These are phyloP conservation scores for Mizuhopecten yessoensis DNA, from an alignment of 1,140 invertebrate genomes.

Conservation along the genomic window DNA sequence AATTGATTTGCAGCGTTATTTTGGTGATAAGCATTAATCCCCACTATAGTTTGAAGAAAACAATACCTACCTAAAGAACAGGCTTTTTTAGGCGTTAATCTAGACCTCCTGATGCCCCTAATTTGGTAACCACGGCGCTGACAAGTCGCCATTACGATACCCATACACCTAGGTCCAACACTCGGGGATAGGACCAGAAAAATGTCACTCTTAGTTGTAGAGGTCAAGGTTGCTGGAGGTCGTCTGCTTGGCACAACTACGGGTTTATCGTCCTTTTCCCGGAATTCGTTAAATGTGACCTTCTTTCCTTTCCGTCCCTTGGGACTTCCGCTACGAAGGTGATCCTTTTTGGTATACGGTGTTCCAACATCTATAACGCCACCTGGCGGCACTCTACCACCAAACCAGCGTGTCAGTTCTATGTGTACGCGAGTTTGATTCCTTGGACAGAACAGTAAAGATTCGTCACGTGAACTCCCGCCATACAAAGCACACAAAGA, in stretches of 20 bases:
- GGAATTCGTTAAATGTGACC: slow-evolving; percentile 62
- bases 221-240: slow-evolving; percentile 77
- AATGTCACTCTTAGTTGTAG: slow-evolving; percentile 76
- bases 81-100: slow-evolving; percentile 73
- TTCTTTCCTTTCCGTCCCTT: slow-evolving; percentile 69
- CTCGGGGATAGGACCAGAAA: slow-evolving; percentile 78
- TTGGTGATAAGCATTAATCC: too few relatives aligned
- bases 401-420: slow-evolving; percentile 80
- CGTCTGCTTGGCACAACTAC: slow-evolving; percentile 52
- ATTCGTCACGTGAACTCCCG: slow-evolving; percentile 74
- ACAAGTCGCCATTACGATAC: slow-evolving; percentile 75
- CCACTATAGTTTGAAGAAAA: too few relatives aligned
- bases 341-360: slow-evolving; percentile 72
- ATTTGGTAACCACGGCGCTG: slow-evolving; percentile 79
- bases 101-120: slow-evolving; percentile 72
- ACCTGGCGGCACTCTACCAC: slow-evolving; percentile 76
- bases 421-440: slow-evolving; percentile 71
- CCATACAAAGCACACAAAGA: slow-evolving; percentile 81
- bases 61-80: slow-evolving; percentile 72
- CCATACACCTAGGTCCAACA: slow-evolving; percentile 73
- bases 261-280: slow-evolving; percentile 46
- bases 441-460: slow-evolving; percentile 77
- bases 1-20: too few relatives aligned
- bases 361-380: slow-evolving; percentile 77
- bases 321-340: slow-evolving; percentile 66